Base-by-base conservation (phyloP, 2,888 invertebrate genomes). In the Lissocephala sabroskyi region DNA sequence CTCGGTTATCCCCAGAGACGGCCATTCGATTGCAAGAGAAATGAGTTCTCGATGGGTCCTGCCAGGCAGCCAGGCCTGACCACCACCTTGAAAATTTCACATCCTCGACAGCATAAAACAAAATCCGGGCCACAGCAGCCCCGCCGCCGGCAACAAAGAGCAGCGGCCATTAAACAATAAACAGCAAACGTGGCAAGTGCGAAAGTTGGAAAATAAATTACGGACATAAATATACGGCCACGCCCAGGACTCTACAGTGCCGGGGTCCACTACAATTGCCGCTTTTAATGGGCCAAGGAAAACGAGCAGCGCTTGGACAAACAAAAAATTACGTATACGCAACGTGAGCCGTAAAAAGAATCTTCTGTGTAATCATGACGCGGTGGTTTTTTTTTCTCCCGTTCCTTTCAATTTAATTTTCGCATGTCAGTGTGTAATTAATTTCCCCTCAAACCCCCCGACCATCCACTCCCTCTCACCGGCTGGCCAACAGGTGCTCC, bases 381-480 rank as follows among this genome's bases (percentile, higher is more conserved):
- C 16, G 41, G 43, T 18, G 19, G 10, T 19, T 23, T 23, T 7
- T 23, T n/a, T n/a, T 16, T 2, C 11, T 23, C 26, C 19, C 44
- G 35, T 14, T 62, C 49, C 68, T 55, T 76, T 55, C 73, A 68
- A 68, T 73, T 62, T 65, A 68, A 62, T 68, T 65, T 59, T 76
- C 57, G 68, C 68, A 76, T 76, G 68, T 65, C 76, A 73, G 52
- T 49, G 32, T 43, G 42, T 41, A 65, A 76, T 68, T 68, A 57
- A 67, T 71, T 67, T 40, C 11, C 10, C 7, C 7, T 7, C 23
- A 23, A n/a, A n/a, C n/a, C n/a, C n/a, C n/a, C n/a, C n/a, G n/a
- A n/a, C n/a, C n/a, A n/a, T n/a, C n/a, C n/a, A n/a, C n/a, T n/a
- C n/a, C n/a, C n/a, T n/a, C n/a, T n/a, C n/a, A n/a, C n/a, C n/a